Conservation (phyloP, 2,797 vertebrate genomes). For the Chloroceryle inda region DNA sequence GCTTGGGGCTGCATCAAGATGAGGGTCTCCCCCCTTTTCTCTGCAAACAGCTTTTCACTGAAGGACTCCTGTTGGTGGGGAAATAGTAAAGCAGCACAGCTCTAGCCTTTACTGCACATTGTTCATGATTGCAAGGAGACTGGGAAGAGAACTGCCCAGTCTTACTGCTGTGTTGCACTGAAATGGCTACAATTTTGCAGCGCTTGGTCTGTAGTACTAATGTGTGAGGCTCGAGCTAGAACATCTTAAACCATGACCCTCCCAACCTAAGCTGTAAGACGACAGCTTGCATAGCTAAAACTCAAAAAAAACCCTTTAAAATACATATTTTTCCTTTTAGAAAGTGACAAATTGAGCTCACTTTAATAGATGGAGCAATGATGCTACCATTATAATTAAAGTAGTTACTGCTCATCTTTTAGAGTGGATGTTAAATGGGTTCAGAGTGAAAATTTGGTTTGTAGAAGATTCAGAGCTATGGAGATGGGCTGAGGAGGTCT, state of each 20-base stretch:
- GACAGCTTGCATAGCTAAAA: background rate
- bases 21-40: background rate
- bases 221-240: background rate
- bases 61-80: background rate
- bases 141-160: background rate
- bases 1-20: fast-evolving
- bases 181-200: background rate
- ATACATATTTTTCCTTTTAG: background rate
- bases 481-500: background rate
- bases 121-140: background rate
- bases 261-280: background rate
- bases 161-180: background rate
- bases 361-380: background rate
- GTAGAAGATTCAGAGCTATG: background rate
- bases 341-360: background rate
- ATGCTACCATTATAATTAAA: background rate
- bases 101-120: background rate
- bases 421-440: background rate
- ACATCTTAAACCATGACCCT: background rate
- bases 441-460: background rate
- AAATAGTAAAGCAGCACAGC: background rate
- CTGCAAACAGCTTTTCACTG: background rate
- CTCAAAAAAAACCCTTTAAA: background rate
- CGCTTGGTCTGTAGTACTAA: background rate
- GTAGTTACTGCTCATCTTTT: background rate